phyloP scores from a whole-genome alignment of 2,888 invertebrate species.

The Boloria euphrosyne region DNA sequence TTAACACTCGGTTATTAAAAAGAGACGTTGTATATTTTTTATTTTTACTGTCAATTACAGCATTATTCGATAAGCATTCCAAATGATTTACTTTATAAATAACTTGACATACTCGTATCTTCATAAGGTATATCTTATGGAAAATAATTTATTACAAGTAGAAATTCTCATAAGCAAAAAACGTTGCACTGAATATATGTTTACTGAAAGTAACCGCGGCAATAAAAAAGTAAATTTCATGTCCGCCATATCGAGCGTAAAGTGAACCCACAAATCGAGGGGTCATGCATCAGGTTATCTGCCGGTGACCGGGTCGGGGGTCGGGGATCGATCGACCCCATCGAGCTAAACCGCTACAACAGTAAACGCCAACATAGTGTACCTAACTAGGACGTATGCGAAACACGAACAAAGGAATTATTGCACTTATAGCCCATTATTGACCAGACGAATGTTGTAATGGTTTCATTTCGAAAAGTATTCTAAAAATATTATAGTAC shows the following conservation, averaged over 20 bases:
- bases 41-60: too few relatives aligned
- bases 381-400: constrained; percentile 16
- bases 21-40: too few relatives aligned
- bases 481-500: background rate
- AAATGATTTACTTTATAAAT: too few relatives aligned
- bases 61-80: too few relatives aligned
- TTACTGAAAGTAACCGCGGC: background rate
- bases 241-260: constrained; percentile 39
- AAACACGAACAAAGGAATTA: constrained; percentile 16
- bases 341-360: constrained; percentile 22
- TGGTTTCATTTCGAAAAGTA: background rate
- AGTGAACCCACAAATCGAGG: constrained; percentile 39
- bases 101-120: too few relatives aligned
- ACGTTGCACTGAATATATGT: background rate
- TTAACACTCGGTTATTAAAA: too few relatives aligned
- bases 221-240: constrained; percentile 31
- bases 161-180: background rate
- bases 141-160: background rate
- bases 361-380: constrained; percentile 26
- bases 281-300: constrained; percentile 46
- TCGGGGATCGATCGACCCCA: constrained; percentile 46
- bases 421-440: constrained; percentile 27
- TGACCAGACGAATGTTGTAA: background rate
- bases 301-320: constrained; percentile 48
- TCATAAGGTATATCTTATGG: too few relatives aligned